phyloP scores from a whole-genome alignment of 2,888 invertebrate genomes.

The Calameuta idolon region DNA sequence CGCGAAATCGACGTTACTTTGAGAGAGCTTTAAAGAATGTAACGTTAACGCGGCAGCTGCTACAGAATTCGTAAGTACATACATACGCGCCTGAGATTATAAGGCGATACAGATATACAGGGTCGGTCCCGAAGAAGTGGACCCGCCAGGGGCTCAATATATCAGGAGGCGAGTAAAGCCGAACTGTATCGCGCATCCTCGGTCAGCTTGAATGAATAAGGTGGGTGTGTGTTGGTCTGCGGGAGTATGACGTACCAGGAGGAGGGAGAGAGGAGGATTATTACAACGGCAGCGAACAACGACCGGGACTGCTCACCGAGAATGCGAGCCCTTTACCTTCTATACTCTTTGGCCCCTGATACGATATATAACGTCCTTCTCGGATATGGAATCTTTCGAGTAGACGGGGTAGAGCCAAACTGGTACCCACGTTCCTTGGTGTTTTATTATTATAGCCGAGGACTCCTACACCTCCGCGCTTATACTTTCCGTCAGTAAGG shows the following conservation, averaged over 20 bases:
- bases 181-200: slow-evolving; percentile 3
- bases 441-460: no score
- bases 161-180: neutral
- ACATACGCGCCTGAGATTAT: neutral
- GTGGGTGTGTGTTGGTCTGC: slow-evolving; percentile 23
- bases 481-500: no score
- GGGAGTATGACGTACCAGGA: slow-evolving; percentile 51
- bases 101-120: neutral
- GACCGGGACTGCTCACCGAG: slow-evolving; percentile 44
- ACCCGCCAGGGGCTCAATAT: neutral
- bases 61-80: no score
- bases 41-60: no score
- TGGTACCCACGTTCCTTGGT: no score
- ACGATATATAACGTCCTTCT: slow-evolving; percentile 46
- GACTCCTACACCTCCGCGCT: no score
- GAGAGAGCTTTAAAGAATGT: no score
- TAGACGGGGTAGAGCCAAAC: slow-evolving; percentile 27
- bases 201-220: neutral
- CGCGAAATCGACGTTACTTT: no score
- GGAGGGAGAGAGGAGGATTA: slow-evolving; percentile 39
- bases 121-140: neutral
- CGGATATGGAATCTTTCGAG: slow-evolving; percentile 26
- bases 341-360: slow-evolving; percentile 49
- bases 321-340: slow-evolving; percentile 28
- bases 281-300: slow-evolving; percentile 52